Evolutionary conservation across 2,888 invertebrate genomes (phyloP), one percentile per base, ranked within the genome.

Genomic region (Gryllus longicercus): DNA sequence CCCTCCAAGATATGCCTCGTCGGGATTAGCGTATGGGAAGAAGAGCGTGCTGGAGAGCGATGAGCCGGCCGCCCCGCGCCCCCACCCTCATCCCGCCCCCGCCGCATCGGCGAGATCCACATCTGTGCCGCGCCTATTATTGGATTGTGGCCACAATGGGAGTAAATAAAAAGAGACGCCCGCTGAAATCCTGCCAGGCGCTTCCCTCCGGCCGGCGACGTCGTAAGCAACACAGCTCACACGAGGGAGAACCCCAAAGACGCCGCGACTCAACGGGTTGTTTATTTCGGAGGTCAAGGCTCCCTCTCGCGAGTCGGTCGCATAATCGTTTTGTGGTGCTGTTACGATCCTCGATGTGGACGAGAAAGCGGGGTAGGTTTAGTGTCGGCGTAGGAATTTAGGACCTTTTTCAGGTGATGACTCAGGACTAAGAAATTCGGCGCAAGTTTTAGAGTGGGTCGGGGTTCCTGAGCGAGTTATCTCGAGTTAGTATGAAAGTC

Each of bases 21-120:
- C 63, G 63, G 63, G 63, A 63, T 63, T 63, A 63, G 63, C 63
- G 63, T 63, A 63, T 63, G 63, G 63, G 63, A 63, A 63, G 63
- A 63, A 63, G n/a, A 63, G 63, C 63, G 63, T 38, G 63, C 63
- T 14, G 63, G 14, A 63, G 63, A 63, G 16, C 14, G 63, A 63
- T 14, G 63, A 8, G 38, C 38, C 63, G 63, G 63, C 38, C 63
- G 16, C 63, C 63, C 63, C 63, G 5, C 63, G n/a, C 63, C 63
- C 63, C 63, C 3, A 0, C 0, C 63, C 63, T n/a, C 63, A 3
- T 16, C 63, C 63, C 63, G 11, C 63, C 14, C 63, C 63, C 14
- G 14, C 63, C 63, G 14, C 16, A n/a, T 63, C 63, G 16, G 38
- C 38, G 38, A 38, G 38, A 38, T 38, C 38, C 38, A 38, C 38